A percentile compares a stretch with the other conserved stretches of the same genome.
Conservation (phyloP, 2,888 invertebrate species). For the Euproctis similis region DNA sequence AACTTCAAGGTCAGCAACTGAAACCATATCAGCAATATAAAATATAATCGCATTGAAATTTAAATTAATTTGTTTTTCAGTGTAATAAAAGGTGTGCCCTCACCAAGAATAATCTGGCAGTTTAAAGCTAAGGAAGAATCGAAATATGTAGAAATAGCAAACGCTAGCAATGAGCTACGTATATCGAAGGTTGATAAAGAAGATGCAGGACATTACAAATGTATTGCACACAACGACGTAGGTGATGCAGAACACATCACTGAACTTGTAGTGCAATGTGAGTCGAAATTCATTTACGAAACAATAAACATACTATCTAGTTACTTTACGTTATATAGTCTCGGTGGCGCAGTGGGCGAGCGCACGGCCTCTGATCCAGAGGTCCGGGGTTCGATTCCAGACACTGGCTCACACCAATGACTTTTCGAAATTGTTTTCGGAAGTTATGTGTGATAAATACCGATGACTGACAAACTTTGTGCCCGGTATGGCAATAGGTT, state of each 20-base stretch:
- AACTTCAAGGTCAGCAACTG: too few species aligned
- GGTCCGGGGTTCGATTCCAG: too few species aligned
- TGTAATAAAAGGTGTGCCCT: slow-evolving; percentile 7
- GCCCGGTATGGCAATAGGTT: too few species aligned
- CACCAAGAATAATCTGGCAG: slow-evolving; percentile 12
- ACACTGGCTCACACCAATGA: too few species aligned
- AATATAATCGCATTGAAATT: background rate
- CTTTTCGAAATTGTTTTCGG: too few species aligned
- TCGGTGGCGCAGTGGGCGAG: too few species aligned
- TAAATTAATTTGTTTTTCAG: background rate
- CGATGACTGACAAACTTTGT: too few species aligned
- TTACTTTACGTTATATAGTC: too few species aligned
- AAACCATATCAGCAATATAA: too few species aligned
- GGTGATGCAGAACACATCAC: slow-evolving; percentile 6
- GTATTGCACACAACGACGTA: slow-evolving; percentile 7
- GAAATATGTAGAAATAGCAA: background rate
- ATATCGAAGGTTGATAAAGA: slow-evolving; percentile 2
- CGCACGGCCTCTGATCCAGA: too few species aligned
- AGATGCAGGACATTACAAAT: slow-evolving; percentile 12
- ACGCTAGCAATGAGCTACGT: slow-evolving; percentile 3
- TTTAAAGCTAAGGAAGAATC: slow-evolving; percentile 3
- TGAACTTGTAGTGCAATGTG: background rate
- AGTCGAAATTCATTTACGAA: background rate
- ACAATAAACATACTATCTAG: background rate
- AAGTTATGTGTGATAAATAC: too few species aligned